phyloP scores from a whole-genome alignment of 53 echinoderm and acorn worm species.

The Echinarachnius parma region DNA sequence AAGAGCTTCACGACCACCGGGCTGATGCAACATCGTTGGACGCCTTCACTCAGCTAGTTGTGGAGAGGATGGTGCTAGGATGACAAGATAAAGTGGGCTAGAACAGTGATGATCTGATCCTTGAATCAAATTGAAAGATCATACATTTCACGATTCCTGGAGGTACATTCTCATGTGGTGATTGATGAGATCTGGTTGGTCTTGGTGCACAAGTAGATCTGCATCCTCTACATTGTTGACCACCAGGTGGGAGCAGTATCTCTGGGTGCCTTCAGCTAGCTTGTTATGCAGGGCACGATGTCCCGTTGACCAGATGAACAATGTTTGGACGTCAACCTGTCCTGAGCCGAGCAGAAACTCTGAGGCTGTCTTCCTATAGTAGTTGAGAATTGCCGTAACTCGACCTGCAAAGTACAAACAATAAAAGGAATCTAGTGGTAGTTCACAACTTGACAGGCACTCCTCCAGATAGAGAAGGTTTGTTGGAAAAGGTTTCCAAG shows the following conservation, averaged over 20 bases:
- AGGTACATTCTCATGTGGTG: slow-evolving; percentile 57
- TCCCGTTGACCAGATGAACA: slow-evolving; percentile 60
- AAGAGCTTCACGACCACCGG: too few species aligned
- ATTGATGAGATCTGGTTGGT: slow-evolving; percentile 50
- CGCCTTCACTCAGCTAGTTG: too few species aligned
- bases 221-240: slow-evolving; percentile 56
- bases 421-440: too few species aligned
- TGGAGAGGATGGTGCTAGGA: too few species aligned
- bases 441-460: too few species aligned
- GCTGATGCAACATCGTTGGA: too few species aligned
- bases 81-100: too few species aligned
- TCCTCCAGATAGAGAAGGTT: too few species aligned
- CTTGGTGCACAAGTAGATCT: slow-evolving; percentile 64
- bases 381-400: slow-evolving; percentile 56
- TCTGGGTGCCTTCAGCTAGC: slow-evolving; percentile 49
- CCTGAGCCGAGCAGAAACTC: not conserved
- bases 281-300: slow-evolving; percentile 50
- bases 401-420: slow-evolving; percentile 42
- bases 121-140: too few species aligned
- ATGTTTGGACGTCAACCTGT: slow-evolving; percentile 30
- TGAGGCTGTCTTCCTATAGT: slow-evolving; percentile 51
- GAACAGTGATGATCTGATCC: too few species aligned
- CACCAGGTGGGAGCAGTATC: slow-evolving; percentile 45
- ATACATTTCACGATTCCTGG: not conserved
- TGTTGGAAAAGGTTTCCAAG: too few species aligned